A percentile compares a stretch with the other conserved stretches of the same genome.
These are phyloP conservation scores for Rhodinocichla rosea DNA, from an alignment of 2,113 vertebrate genomes.

Conservation along the genomic window DNA sequence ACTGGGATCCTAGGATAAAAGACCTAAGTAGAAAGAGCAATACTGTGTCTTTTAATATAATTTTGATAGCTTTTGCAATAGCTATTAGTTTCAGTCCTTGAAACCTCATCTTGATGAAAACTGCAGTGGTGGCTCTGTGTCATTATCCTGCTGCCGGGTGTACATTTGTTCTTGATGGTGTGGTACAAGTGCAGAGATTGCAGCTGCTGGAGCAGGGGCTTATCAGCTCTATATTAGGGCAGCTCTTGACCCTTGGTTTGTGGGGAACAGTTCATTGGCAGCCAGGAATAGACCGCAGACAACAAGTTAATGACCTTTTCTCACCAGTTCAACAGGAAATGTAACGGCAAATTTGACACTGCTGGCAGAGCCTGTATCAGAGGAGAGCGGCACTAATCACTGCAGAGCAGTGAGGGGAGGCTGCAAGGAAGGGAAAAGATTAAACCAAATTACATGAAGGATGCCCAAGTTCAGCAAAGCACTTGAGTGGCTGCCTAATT, in stretches of 20 bases:
- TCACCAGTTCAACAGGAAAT: conserved; percentile 14
- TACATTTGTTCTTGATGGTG: not conserved
- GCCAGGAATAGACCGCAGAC: not conserved
- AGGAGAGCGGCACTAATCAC: not conserved
- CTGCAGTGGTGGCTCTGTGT: not conserved
- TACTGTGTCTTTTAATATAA: conserved; percentile 10
- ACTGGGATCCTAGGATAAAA: not conserved
- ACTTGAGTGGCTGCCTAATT: conserved; percentile 10
- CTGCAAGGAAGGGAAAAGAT: not conserved
- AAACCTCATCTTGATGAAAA: conserved; percentile 29
- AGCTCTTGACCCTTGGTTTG: conserved; percentile 29
- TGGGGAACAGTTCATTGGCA: not conserved
- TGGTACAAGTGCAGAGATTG: not conserved
- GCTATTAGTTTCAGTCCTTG: conserved; percentile 38
- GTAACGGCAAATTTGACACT: not conserved
- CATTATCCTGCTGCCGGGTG: not conserved
- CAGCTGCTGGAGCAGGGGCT: not conserved
- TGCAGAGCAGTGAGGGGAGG: not conserved
- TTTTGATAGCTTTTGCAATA: conserved; percentile 25
- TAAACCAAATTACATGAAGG: conserved; percentile 7
- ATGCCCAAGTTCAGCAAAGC: conserved; percentile 13
- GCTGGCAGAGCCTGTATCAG: not conserved
- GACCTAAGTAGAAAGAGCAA: not conserved
- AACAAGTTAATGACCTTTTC: conserved; percentile 50
- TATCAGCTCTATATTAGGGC: not conserved